These are phyloP conservation scores for Araneus ventricosus DNA, from an alignment of 1,140 invertebrate species.

Conservation along the genomic window DNA sequence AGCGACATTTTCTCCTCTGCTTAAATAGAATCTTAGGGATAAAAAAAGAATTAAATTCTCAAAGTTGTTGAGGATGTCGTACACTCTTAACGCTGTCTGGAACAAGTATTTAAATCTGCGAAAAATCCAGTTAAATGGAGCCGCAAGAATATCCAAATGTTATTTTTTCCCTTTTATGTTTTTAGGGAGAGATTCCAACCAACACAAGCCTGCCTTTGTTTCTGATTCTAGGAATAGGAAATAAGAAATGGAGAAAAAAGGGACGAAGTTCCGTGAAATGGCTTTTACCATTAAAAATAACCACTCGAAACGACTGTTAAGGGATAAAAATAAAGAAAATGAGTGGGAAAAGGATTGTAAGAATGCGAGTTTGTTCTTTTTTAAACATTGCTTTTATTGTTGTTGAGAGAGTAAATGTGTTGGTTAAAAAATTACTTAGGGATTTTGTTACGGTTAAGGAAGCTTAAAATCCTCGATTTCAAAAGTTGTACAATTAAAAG, in stretches of 20 bases:
- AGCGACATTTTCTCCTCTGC: too few species aligned
- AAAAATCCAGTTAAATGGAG: background rate
- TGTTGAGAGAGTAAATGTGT: background rate
- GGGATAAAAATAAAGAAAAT: background rate
- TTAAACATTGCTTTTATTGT: background rate
- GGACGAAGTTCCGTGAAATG: background rate
- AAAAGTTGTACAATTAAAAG: too few species aligned
- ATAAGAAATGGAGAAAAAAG: background rate
- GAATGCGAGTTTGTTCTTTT: background rate
- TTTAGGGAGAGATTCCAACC: background rate
- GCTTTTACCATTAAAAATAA: slow-evolving; percentile 31
- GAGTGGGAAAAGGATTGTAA: too few species aligned
- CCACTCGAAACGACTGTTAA: background rate
- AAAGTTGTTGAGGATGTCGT: background rate
- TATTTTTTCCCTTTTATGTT: background rate
- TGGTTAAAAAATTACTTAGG: background rate
- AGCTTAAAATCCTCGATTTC: too few species aligned
- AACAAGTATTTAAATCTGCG: background rate
- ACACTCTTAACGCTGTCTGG: background rate
- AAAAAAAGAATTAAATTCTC: background rate
- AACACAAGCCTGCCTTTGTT: background rate
- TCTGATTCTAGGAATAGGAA: background rate
- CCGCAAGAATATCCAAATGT: background rate
- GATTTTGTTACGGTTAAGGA: too few species aligned
- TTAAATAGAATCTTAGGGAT: too few species aligned